A percentile compares a stretch with the other conserved stretches of the same genome.
Conservation (phyloP, 2,797 vertebrate genomes). For the Pipistrellus nathusii region DNA sequence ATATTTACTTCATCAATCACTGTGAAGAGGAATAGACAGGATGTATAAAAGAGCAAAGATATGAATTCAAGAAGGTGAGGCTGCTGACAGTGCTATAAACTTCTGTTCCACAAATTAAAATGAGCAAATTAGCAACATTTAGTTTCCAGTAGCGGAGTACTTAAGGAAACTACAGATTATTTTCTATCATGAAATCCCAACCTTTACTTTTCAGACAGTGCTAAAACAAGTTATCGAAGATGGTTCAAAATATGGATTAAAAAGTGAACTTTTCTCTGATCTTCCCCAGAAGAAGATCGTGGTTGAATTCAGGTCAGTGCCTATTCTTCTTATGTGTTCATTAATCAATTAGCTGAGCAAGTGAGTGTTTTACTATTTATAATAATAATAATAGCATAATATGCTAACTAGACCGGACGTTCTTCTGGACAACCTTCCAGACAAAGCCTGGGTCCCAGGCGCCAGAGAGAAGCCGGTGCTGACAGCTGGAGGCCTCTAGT, state of each 20-base stretch:
- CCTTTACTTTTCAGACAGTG: constrained; percentile 89
- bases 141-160: not conserved
- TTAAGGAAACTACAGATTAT: not conserved
- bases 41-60: not conserved
- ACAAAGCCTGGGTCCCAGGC: no score
- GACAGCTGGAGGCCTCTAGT: no score
- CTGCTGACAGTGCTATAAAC: not conserved
- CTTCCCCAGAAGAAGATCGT: constrained; percentile 89
- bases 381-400: no score
- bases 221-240: constrained; percentile 90
- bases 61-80: not conserved
- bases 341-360: not conserved
- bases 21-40: not conserved
- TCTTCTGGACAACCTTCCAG: no score
- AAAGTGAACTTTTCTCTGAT: constrained; percentile 92
- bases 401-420: no score
- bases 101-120: constrained; percentile 2
- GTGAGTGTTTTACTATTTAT: not conserved
- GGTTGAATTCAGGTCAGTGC: constrained; percentile 94
- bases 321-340: not conserved
- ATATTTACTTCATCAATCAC: not conserved
- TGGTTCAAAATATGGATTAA: constrained; percentile 90
- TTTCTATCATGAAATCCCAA: not conserved
- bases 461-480: no score
- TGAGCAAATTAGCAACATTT: constrained; percentile 13